phyloP scores from a whole-genome alignment of 2,797 vertebrate genomes.

The Sebastes taczanowskii region DNA sequence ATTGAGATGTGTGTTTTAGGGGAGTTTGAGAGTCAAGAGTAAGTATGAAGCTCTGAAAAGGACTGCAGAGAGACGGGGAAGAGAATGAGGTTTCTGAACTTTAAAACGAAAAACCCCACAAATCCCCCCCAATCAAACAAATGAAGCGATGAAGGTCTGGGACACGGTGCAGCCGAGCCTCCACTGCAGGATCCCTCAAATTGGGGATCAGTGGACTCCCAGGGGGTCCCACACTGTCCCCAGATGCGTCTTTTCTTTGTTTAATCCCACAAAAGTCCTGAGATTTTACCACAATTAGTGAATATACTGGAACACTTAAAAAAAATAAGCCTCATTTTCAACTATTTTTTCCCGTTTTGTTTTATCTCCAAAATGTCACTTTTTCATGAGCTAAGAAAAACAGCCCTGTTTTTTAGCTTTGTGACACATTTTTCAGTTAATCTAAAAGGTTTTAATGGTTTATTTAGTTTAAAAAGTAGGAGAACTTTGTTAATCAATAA shows the following conservation, averaged over 20 bases:
- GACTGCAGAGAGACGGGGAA: neutral
- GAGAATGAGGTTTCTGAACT: conserved; percentile 36
- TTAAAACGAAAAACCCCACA: neutral
- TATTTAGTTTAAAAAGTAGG: neutral
- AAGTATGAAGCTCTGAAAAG: neutral
- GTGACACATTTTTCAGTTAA: neutral
- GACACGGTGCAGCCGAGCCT: conserved; percentile 17
- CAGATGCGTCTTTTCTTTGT: too few relatives aligned
- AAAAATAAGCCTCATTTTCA: neutral
- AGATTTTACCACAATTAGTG: neutral
- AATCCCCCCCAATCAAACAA: neutral
- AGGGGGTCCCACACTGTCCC: neutral
- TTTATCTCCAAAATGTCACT: too few relatives aligned
- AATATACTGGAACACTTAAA: neutral
- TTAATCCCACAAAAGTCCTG: neutral
- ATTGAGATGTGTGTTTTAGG: neutral
- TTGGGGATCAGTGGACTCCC: conserved; percentile 28
- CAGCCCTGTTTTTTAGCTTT: neutral
- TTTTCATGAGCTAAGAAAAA: neutral
- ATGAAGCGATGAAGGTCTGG: conserved; percentile 7
- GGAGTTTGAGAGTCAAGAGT: neutral
- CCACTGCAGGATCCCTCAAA: conserved; percentile 12
- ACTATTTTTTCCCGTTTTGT: neutral
- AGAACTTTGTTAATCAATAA: neutral
- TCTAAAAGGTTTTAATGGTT: neutral